Evolutionary conservation across 1,140 invertebrate genomes (phyloP), one percentile per base, ranked within the genome.

Genomic region (Drosophila suzukii): DNA sequence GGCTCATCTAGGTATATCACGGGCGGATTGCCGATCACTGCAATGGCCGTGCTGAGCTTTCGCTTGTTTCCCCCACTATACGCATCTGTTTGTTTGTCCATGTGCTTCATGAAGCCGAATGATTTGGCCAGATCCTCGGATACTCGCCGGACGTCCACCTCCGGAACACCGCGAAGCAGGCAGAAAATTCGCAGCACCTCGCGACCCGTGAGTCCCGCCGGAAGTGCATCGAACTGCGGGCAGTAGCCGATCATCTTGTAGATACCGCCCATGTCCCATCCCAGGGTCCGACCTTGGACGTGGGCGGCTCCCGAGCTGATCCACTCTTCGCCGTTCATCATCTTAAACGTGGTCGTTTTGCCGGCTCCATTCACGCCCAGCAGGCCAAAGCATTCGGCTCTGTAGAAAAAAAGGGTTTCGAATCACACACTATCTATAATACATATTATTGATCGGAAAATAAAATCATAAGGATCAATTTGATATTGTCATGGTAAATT

Each of bases 21-120:
- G 10, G 96, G 94, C 5, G 97, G 97, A 93, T 98, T 96, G 15
- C 97, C 98, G 41, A 99, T 94, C 30, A 99, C 92, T 7, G 98
- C 96, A 49, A 99, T 95, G 0, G 98, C 98, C 43, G 98, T 97
- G 75, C 97, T 98, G 27, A 99, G 93, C 92, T 99, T 99, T 46
- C 98, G 94, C 91, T 98, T 99, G 78, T 99, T 99, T 0, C 98
- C 98, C 10, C 97, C 97, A 90, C 97, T 98, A 83, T 96, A 96
- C 92, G 93, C 94, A 71, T 92, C 92, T 17, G 95, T 94, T 89
- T 93, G 75, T 50, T 94, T 94, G 51, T 94, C 89, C 1, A 94
- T 62, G 80, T 94, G 93, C 57, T 91, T 83, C 36, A 63, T 63
- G 57, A 93, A 93, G 61, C 93, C 92, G 75, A 94, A 93, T 8